Evolutionary conservation across 2,113 vertebrate genomes (phyloP), one percentile per base, ranked within the genome.

Genomic region (Ranitomeya variabilis): DNA sequence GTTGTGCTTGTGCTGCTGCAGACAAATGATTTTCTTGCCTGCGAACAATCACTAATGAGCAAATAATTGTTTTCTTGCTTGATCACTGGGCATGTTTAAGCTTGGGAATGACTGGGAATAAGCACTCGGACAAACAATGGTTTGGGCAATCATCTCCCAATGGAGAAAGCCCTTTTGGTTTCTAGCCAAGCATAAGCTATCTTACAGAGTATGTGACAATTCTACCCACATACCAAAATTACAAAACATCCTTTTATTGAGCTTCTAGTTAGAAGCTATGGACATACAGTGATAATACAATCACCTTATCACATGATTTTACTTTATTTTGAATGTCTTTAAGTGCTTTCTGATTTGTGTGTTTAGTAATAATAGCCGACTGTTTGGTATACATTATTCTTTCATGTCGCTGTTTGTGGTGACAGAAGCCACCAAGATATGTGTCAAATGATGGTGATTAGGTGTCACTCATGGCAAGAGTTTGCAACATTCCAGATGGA

Each of bases 401-500:
- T 89, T 82, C 37, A 73, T 54, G 74, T 90, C 62, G n/a, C 81
- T 83, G 57, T 64, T 86, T 89, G 76, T 89, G 83, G 79, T 90
- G 76, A 66, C 84, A 91, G 83, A 91, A 85, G 55, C 81, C 86
- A 83, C 85, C 55, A 51, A 88, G 87, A 85, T 79, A 89, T 0
- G 64, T 91, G 87, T 73, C 31, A 67, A 67, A 76, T 54, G 10
- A 89, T 87, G 71, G 37, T 78, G 87, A 79, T 64, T 83, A 69
- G 87, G 21, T 7, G 37, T 69, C 86, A 69, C 73, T 91, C 74
- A 71, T 81, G 91, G 88, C 90, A 85, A 87, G 45, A 60, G 71
- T 21, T 89, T 45, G 83, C 88, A 90, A 18, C 80, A 89, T 91
- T 57, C 86, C 88, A 90, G 71, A 92, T 92, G 91, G 91, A 90